Base-by-base conservation (phyloP, 92 coral and sea anemone genomes). In the Siderastrea radians region DNA sequence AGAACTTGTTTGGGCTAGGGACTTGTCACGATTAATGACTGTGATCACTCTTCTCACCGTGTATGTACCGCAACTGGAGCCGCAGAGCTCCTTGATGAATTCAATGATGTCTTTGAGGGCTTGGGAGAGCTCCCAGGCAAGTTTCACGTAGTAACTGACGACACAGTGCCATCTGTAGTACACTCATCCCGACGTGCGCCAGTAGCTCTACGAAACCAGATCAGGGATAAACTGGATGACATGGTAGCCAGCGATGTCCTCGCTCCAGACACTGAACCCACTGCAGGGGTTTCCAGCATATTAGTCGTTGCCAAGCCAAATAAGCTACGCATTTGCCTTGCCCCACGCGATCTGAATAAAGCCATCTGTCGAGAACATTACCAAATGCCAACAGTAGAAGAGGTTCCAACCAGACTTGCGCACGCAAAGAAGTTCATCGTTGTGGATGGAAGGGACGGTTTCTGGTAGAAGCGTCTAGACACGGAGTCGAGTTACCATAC, bases 161-260 rank as follows among this genome's bases (percentile, higher is more conserved):
- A 82, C 58, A 51, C 76, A 67, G 86, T 67, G 59, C 77, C 86
- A 67, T 60, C 58, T 10, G 58, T 53, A 47, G 82, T 84, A 75
- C 81, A 84, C 68, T 84, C 89, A 68, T 77, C 89, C 54, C 83
- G 77, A 57, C 83, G 82, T 75, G 83, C 64, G 77, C 82, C 82
- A 77, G 89, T 76, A n/a, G 77, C 83, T 77, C 59, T 75, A 68
- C 59, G 78, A 86, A 58, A 86, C 73, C 89, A 86, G 82, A 75
- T 75, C 89, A 75, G 76, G 72, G 68, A 76, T 84, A 86, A 86
- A 76, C 83, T 86, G 77, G 77, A 86, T 76, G 90, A 86, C 65
- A 77, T 55, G 83, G 84, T 86, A 65, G 84, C 68, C 90, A 86
- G 75, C 64, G 83, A 62, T 48, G 68, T 62, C 7, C 62, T 75